Conservation (phyloP, 1,140 invertebrate genomes). For the Cydia fagiglandana region DNA sequence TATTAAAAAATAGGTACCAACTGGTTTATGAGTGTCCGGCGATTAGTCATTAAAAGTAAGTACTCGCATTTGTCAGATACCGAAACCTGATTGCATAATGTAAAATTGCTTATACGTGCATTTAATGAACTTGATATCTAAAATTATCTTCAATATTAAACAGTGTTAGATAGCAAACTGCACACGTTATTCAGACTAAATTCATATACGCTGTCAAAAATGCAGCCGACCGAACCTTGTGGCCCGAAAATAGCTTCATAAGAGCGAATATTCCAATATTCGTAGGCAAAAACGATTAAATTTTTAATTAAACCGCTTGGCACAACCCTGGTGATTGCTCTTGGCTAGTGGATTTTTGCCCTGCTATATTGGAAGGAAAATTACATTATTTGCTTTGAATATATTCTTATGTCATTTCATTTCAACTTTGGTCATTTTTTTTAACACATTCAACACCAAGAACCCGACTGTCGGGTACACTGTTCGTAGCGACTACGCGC, state of each 20-base stretch:
- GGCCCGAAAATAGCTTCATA: background rate
- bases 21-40: too few species aligned
- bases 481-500: too few species aligned
- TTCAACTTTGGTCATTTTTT: background rate
- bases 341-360: conserved; percentile 7
- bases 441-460: too few species aligned
- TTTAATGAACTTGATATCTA: too few species aligned
- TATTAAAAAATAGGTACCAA: too few species aligned
- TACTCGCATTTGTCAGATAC: too few species aligned
- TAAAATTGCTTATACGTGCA: too few species aligned
- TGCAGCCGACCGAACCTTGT: conserved; percentile 2
- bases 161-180: background rate
- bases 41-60: too few species aligned
- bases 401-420: too few species aligned
- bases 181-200: background rate
- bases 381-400: background rate
- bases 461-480: too few species aligned
- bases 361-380: background rate
- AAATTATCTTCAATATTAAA: too few species aligned
- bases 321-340: conserved; percentile 24
- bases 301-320: conserved; percentile 31
- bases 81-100: too few species aligned
- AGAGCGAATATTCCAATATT: conserved; percentile 29
- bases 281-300: conserved; percentile 9
- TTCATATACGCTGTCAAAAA: background rate